Base-by-base conservation (phyloP, 2,888 invertebrate species). In the Vanessa cardui region DNA sequence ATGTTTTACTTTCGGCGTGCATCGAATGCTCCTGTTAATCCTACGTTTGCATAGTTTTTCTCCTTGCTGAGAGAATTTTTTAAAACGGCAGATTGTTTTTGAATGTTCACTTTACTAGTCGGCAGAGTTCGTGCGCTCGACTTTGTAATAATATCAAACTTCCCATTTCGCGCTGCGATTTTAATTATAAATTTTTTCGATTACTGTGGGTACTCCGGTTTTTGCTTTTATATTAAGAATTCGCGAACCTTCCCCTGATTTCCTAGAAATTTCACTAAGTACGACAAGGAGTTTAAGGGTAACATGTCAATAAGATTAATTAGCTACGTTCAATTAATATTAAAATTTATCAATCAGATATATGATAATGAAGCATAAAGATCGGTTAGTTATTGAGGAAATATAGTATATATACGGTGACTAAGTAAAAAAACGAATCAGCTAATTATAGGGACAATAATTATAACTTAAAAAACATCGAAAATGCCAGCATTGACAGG, bases 21-120 rank as follows among this genome's bases (percentile, higher is more conserved):
- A 20, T 56, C 44, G 26, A 64, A 63, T 20, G 50, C n/a, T 52
- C 52, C 31, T 33, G 15, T 9, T 31, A 46, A 47, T 56, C n/a
- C 8, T 33, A 20, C 20, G 52, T 59, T 44, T 8, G 52, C 21
- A 65, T 60, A 46, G 70, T 74, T 73, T 58, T 58, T 68, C 64
- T 67, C 61, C 54, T 72, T 72, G 68, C 69, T 62, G 71, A 62
- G 52, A 68, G 58, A 68, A 67, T 72, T 73, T 75, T 75, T 70
- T 70, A 45, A 56, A 70, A 71, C 60, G 50, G 68, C 49, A 72
- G 72, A 75, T 75, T 74, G 76, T 78, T 77, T 54, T 77, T 68
- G 70, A 78, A 75, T 74, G 70, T 73, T 72, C 72, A 71, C 74
- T 72, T 75, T 75, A 73, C 73, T 73, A 74, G 72, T 76, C 74